These are phyloP conservation scores for Acanthococcus lagerstroemiae DNA, from an alignment of 2,888 invertebrate species.

Conservation along the genomic window DNA sequence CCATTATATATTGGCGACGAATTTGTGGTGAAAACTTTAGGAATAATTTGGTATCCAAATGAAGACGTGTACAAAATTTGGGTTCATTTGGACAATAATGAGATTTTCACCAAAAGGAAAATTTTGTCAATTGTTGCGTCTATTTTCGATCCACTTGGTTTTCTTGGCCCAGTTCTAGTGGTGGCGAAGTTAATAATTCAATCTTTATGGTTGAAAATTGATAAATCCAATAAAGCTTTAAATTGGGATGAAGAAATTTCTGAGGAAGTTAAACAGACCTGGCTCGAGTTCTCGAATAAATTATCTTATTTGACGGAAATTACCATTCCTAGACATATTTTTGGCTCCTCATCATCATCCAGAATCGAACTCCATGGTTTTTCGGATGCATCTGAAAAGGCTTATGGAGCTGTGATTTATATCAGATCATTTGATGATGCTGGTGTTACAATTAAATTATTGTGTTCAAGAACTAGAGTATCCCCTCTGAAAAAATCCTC, in stretches of 20 bases:
- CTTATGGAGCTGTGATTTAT: conserved; percentile 31
- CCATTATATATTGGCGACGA: neutral
- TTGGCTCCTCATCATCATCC: too few species aligned
- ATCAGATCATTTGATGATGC: conserved; percentile 29
- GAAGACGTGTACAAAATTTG: conserved; percentile 2
- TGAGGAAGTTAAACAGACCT: neutral
- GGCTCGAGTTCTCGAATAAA: neutral
- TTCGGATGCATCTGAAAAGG: conserved; percentile 33
- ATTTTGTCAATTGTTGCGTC: conserved; percentile 34
- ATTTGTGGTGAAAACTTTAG: conserved; percentile 1
- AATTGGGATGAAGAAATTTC: conserved; percentile 1
- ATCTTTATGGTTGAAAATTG: neutral
- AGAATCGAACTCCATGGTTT: conserved; percentile 32
- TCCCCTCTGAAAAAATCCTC: conserved; percentile 30
- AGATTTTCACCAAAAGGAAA: conserved; percentile 32
- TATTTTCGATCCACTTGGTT: conserved; percentile 34
- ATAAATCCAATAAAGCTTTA: neutral
- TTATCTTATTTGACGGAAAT: neutral
- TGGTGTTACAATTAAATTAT: conserved; percentile 47
- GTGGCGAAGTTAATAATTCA: neutral
- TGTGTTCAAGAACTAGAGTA: conserved; percentile 42
- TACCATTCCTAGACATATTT: neutral
- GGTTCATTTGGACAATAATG: neutral
- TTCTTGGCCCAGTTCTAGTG: conserved; percentile 23
- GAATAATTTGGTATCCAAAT: neutral